Conservation (phyloP, 2,797 vertebrate species). For the Xerus rutilus region DNA sequence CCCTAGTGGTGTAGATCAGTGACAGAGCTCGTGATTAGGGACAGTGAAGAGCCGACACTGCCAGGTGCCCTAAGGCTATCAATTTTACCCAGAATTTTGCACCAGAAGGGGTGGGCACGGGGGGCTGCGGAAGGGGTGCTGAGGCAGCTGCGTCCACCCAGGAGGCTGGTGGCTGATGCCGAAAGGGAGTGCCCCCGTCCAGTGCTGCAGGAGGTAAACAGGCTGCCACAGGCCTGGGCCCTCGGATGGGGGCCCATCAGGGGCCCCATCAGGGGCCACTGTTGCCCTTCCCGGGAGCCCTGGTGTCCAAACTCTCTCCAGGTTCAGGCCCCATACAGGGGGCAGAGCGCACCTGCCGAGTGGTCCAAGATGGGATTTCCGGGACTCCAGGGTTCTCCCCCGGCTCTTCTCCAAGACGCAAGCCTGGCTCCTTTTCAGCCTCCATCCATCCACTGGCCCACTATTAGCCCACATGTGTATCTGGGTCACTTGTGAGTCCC, state of each 20-base stretch:
- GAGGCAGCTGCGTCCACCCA: no score
- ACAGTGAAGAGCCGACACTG: background rate
- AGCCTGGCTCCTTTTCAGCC: background rate
- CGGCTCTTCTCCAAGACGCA: no score
- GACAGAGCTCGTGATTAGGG: background rate
- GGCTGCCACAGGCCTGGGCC: background rate
- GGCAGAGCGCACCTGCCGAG: background rate
- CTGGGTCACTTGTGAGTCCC: background rate
- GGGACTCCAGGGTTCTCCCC: background rate
- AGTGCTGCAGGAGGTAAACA: background rate
- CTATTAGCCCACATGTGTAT: background rate
- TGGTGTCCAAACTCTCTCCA: background rate
- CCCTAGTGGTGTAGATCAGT: background rate
- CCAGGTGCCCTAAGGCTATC: background rate
- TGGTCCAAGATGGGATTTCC: background rate
- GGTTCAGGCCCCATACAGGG: background rate
- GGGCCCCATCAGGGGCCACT: no score
- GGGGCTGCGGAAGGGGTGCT: background rate
- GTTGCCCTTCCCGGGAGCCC: background rate
- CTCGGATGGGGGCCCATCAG: background rate
- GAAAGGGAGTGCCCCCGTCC: background rate
- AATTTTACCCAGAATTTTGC: background rate
- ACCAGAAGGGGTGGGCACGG: background rate
- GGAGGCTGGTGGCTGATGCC: background rate
- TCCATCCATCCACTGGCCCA: background rate